These are phyloP conservation scores for Aradus depressus DNA, from an alignment of 2,888 invertebrate genomes.

Conservation along the genomic window DNA sequence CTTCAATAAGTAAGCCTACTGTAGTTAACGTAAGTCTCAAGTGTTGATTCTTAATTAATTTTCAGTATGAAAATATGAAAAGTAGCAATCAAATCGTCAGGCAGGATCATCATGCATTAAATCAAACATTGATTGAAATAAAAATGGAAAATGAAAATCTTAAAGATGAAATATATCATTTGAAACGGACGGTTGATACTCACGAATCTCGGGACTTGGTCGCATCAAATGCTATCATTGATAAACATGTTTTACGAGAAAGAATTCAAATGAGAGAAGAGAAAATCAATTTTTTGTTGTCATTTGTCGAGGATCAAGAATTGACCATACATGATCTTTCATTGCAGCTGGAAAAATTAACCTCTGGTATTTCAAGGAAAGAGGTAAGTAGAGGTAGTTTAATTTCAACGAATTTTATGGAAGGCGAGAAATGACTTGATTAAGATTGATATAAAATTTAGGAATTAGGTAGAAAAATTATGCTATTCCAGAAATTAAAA, in stretches of 20 bases:
- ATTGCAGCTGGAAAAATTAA: background rate
- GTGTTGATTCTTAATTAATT: background rate
- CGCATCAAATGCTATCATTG: background rate
- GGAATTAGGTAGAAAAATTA: background rate
- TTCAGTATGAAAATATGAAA: conserved; percentile 5
- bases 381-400: conserved; percentile 5
- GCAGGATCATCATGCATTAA: conserved; percentile 1
- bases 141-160: conserved; percentile 1
- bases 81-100: background rate
- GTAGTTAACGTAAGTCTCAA: background rate
- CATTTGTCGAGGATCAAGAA: conserved; percentile 6
- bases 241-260: conserved; percentile 6
- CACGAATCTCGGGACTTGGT: background rate
- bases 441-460: background rate
- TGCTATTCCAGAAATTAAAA: background rate
- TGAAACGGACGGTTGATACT: background rate
- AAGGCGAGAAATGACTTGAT: background rate
- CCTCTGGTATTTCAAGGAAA: background rate
- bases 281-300: background rate
- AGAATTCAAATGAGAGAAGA: conserved; percentile 6
- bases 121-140: background rate
- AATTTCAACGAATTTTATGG: background rate
- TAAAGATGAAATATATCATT: background rate
- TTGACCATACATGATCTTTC: background rate
- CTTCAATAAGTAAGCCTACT: background rate